Base-by-base conservation (phyloP, 2,113 vertebrate species). In the Gambusia affinis region DNA sequence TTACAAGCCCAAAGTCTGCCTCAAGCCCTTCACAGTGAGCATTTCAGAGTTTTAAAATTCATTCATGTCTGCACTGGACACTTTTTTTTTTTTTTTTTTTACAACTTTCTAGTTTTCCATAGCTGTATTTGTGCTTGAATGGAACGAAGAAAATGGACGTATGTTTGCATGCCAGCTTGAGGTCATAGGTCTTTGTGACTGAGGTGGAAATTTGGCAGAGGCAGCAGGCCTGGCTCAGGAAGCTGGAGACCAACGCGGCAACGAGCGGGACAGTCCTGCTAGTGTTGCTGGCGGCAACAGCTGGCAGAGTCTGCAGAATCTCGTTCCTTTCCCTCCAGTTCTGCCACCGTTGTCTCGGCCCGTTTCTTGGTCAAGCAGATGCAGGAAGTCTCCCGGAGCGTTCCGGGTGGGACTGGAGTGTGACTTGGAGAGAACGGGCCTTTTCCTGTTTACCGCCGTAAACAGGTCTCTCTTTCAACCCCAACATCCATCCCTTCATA, bases 401-500 rank as follows among this genome's bases (percentile, higher is more conserved):
- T 76, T 72, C 61, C 3, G 51, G 78, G 73, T 33, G 42, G 39
- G 85, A 81, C 79, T 74, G 78, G 68, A 73, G 71, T 22, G 4
- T 44, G 42, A 65, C 78, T 88, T 76, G 63, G 27, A 86, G 69
- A 83, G 87, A 81, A 77, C 64, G 10, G 64, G 67, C 83, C 76
- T 82, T 87, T 89, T 90, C 89, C 87, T 88, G 87, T 90, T 91
- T 89, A 88, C 88, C 60, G 78, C 72, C 74, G 75, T 76, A 68
- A 88, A 91, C 85, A 88, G 73, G 67, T 39, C 47, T 67, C 75
- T 70, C 79, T 70, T 78, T 85, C 80, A 79, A 78, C 60, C 51
- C 51, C 67, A 67, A 61, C 60, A 6, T 47, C 44, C 17, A 29
- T 81, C 66, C 80, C 74, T 62, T 64, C 37, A n/a, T 69, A 73